Base-by-base conservation (phyloP, 2,113 vertebrate species). In the Nanorana parkeri region DNA sequence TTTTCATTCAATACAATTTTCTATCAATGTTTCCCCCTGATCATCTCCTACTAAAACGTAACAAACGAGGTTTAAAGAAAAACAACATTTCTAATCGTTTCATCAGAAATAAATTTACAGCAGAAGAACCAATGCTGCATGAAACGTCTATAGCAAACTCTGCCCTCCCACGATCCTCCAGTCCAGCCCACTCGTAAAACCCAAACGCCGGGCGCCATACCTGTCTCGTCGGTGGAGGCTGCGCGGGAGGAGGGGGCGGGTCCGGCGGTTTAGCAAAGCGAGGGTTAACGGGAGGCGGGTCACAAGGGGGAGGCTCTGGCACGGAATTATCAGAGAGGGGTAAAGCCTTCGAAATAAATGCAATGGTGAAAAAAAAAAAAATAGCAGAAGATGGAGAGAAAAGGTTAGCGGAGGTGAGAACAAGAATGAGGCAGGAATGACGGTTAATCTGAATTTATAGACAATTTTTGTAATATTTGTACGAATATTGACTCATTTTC, bases 201-300 rank as follows among this genome's bases (percentile, higher is more conserved):
- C 32, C 65, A 36, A 11, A 66, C n/a, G 21, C 0, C 74, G 58
- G 85, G 87, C 23, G 84, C 85, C 93, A 89, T 97, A 99, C 96
- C 97, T 98, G 95, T 86, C 87, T 92, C 91, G 93, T 92, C 77
- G 92, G 89, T 72, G 94, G 89, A 88, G 93, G 88, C 85, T 91
- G 90, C 3, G 64, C 29, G 20, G 29, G 84, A 78, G 66, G 78
- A 77, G 91, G 90, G 54, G 87, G 86, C 28, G 88, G 85, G 86
- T 94, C 94, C 88, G 89, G 81, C 71, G 86, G 85, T 83, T 93
- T 94, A 90, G 90, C 84, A 82, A 94, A 93, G 86, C 67, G 88
- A 88, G 88, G 89, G 88, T 89, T 88, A 83, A 89, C 89, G 86
- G 90, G 89, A 91, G 86, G 84, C 52, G 89, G 88, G 91, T 86